phyloP scores from a whole-genome alignment of 2,113 vertebrate genomes.

The Prolemur simus region DNA sequence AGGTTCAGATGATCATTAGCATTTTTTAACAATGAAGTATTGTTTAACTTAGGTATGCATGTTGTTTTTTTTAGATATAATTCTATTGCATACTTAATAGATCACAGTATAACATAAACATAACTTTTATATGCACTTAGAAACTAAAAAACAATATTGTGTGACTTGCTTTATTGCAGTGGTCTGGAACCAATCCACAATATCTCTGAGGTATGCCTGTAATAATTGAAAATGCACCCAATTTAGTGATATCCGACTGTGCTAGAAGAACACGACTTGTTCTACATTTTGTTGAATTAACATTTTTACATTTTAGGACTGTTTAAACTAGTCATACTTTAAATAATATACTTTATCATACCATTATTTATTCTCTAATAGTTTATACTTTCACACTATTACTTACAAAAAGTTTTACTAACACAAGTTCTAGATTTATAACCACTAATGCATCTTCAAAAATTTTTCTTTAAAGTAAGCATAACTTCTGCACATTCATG shows the following conservation, averaged over 20 bases:
- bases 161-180: neutral
- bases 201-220: neutral
- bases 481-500: constrained; percentile 29
- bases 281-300: neutral
- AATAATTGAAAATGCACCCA: neutral
- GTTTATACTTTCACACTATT: neutral
- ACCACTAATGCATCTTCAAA: constrained; percentile 22
- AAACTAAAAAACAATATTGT: neutral
- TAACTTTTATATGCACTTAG: neutral
- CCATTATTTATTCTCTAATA: neutral
- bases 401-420: constrained; percentile 40
- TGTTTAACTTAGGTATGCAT: neutral
- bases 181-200: neutral
- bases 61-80: neutral
- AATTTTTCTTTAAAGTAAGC: constrained; percentile 34
- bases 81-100: neutral
- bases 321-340: neutral
- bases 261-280: neutral
- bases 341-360: neutral
- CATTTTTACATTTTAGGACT: neutral
- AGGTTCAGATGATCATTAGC: neutral
- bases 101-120: neutral
- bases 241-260: neutral
- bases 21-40: neutral
- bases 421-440: constrained; percentile 25